These are phyloP conservation scores for Ametastegia equiseti DNA, from an alignment of 2,888 invertebrate genomes.

Conservation along the genomic window DNA sequence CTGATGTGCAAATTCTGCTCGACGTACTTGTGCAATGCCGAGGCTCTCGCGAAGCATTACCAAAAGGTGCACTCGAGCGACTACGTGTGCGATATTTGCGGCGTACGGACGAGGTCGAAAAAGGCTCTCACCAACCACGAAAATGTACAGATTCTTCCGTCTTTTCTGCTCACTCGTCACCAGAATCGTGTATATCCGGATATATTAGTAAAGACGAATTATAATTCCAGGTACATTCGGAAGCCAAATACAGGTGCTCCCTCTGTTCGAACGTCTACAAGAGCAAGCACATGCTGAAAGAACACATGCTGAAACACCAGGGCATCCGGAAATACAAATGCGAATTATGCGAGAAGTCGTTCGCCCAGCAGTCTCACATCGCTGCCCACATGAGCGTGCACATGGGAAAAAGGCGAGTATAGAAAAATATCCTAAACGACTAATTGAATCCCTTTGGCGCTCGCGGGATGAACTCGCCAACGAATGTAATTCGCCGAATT, in stretches of 20 bases:
- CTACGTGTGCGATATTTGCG: conserved; percentile 65
- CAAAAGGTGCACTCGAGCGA: conserved; percentile 63
- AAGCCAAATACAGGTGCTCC: conserved; percentile 64
- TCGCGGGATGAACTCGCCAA: not conserved
- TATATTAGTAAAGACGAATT: conserved; percentile 4
- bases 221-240: conserved; percentile 62
- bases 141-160: conserved; percentile 60
- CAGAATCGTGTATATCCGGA: not conserved
- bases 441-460: not conserved
- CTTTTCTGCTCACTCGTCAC: not conserved
- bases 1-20: conserved; percentile 67
- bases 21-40: conserved; percentile 62
- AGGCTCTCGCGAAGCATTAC: conserved; percentile 63
- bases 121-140: conserved; percentile 68
- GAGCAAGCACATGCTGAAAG: conserved; percentile 67
- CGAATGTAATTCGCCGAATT: not conserved
- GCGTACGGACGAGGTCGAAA: conserved; percentile 62
- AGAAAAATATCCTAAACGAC: not conserved
- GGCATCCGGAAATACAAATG: conserved; percentile 69
- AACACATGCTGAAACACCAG: conserved; percentile 67
- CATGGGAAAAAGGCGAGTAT: conserved; percentile 62
- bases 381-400: conserved; percentile 70
- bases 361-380: conserved; percentile 69
- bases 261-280: conserved; percentile 67
- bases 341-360: conserved; percentile 62